Base-by-base conservation (phyloP, 2,113 vertebrate genomes). In the Eudorcas thomsonii region DNA sequence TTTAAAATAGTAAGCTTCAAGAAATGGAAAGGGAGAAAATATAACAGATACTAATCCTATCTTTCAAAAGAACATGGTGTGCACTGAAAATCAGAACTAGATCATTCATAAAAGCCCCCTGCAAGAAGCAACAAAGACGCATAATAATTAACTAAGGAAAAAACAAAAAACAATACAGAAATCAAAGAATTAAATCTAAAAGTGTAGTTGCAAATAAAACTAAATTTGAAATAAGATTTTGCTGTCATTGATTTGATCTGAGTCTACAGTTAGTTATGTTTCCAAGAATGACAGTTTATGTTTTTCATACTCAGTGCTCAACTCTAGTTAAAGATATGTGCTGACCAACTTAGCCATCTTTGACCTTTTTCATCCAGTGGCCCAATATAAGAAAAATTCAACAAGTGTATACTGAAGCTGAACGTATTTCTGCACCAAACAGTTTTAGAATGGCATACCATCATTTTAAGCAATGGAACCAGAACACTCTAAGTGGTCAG, bases 71-170 rank as follows among this genome's bases (percentile, higher is more conserved):
- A 97, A 23, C 2, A 21, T 3, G 5, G 6, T 57, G 16, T 91
- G 36, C 94, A 98, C 60, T 48, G 39, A 97, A 90, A 88, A 64
- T 77, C 28, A 96, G 91, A 97, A 93, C n/a, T 33, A 78, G 33
- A 39, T 7, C 28, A 39, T 96, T 92, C 30, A 86, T 93, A 77
- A 98, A 88, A 90, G 62, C 91, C 8, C 91, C 16, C 52, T 86
- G 7, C 33, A 96, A 95, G 90, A 97, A 74, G 21, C 16, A 96
- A 94, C 15, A 64, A 39, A 15, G 4, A 90, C 96, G 36, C 36
- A 67, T 23, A 50, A n/a, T 19, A 50, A 89, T 84, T 81, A 97
- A 90, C 19, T 77, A 80, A 39, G 10, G n/a, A 77, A 89, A 57
- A 13, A 78, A 0, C 8, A 64, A 64, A 84, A 84, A 36, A 1